Evolutionary conservation across 2,888 invertebrate genomes (phyloP).

Genomic region (Amiota minor): DNA sequence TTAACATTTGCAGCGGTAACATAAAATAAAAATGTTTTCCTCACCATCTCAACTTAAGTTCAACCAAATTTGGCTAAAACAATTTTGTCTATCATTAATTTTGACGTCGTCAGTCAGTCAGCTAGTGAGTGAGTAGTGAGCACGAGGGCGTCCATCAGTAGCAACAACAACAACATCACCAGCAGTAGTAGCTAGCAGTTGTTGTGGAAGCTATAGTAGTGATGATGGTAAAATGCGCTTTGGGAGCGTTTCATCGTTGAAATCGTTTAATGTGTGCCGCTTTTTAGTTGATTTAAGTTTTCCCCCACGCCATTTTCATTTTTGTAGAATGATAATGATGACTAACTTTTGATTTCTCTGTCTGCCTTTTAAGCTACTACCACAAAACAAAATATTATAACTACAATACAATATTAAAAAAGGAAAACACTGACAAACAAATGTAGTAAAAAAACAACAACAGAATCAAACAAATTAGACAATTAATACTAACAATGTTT

Average conservation of each 20-base stretch:
- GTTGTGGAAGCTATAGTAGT: too few species aligned
- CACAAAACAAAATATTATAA: neutral
- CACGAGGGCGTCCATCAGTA: neutral
- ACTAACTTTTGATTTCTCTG: constrained; percentile 6
- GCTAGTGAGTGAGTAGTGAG: neutral
- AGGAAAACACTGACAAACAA: constrained; percentile 2
- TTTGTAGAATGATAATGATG: neutral
- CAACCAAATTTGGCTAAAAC: constrained; percentile 57
- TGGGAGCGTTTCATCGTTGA: neutral
- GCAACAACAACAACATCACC: neutral
- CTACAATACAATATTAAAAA: neutral
- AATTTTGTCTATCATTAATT: constrained; percentile 63
- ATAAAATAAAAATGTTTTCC: constrained; percentile 12
- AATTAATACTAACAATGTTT: constrained; percentile 60
- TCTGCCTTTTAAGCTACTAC: too few species aligned
- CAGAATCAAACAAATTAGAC: constrained; percentile 61
- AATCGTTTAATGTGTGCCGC: constrained; percentile 22
- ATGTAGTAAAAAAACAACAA: neutral
- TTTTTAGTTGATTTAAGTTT: neutral
- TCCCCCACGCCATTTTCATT: constrained; percentile 12
- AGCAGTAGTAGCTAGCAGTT: neutral
- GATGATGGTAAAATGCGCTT: neutral
- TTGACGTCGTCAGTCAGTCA: constrained; percentile 25
- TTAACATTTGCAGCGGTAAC: neutral
- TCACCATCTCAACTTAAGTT: neutral